Conservation (phyloP, 2,113 vertebrate species). For the Cynocephalus volans region DNA sequence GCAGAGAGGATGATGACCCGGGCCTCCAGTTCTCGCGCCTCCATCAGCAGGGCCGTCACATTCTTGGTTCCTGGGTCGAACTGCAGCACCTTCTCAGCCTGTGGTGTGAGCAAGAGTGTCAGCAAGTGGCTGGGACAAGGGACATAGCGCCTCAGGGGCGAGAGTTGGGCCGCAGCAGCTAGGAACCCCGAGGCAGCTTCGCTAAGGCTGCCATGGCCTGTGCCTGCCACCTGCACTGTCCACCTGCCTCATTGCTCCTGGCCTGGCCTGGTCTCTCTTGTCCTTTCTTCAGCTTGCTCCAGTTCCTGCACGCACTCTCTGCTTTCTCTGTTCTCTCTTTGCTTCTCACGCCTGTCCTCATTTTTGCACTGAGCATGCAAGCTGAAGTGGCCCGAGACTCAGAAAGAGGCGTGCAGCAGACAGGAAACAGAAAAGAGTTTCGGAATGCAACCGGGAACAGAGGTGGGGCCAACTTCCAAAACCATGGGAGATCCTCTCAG, state of each 20-base stretch:
- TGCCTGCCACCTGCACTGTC: slow-evolving; percentile 74
- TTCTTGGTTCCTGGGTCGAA: slow-evolving; percentile 99
- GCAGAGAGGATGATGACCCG: slow-evolving; percentile 98
- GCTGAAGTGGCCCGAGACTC: slow-evolving; percentile 98
- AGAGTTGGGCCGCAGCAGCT: slow-evolving; percentile 68
- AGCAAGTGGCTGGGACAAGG: slow-evolving; percentile 91
- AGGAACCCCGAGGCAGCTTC: slow-evolving; percentile 73
- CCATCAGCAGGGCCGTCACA: slow-evolving; percentile 97
- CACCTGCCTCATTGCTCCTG: slow-evolving; percentile 78
- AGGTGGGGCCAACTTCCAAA: slow-evolving; percentile 93
- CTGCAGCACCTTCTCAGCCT: slow-evolving; percentile 99
- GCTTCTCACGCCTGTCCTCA: slow-evolving; percentile 45
- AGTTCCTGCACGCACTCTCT: neutral
- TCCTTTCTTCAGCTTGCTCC: slow-evolving; percentile 54
- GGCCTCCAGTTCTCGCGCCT: slow-evolving; percentile 98
- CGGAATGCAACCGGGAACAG: slow-evolving; percentile 97
- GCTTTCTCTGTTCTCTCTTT: slow-evolving; percentile 65
- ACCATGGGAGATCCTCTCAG: slow-evolving; percentile 86
- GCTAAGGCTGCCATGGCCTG: slow-evolving; percentile 71
- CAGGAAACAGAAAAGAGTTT: slow-evolving; percentile 94
- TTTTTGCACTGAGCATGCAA: slow-evolving; percentile 99
- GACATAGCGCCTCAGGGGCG: slow-evolving; percentile 82
- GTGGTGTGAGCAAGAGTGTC: slow-evolving; percentile 90
- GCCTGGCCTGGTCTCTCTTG: slow-evolving; percentile 80
- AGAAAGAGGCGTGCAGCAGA: slow-evolving; percentile 99